Percentiles rank a stretch among this genome's conserved stretches.
These are phyloP conservation scores for Syrrhaptes paradoxus DNA, from an alignment of 2,113 vertebrate genomes.

Conservation along the genomic window DNA sequence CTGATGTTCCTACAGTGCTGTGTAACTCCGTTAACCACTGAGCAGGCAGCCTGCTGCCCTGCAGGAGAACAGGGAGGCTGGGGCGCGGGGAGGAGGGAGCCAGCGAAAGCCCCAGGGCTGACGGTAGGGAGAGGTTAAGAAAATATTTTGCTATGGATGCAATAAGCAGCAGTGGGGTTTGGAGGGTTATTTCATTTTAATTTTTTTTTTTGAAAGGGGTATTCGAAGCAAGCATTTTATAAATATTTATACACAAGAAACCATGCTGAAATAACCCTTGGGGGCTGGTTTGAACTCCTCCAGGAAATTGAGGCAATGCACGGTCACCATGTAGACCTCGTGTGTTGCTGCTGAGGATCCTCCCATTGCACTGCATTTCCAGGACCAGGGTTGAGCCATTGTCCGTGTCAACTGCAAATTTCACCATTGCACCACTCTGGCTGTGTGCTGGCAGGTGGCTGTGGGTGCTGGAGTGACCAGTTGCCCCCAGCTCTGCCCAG, in stretches of 20 bases:
- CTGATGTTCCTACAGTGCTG: not conserved
- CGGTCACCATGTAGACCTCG: fast-evolving
- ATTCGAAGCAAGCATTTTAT: not conserved
- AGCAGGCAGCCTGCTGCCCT: not conserved
- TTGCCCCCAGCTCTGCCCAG: not conserved
- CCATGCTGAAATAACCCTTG: not conserved
- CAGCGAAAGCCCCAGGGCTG: not conserved
- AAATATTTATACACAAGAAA: not conserved
- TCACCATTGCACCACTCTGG: not conserved
- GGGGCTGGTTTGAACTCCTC: not conserved
- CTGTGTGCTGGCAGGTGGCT: not conserved
- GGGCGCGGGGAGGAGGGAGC: not conserved
- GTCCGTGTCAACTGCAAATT: not conserved
- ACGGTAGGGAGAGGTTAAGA: not conserved
- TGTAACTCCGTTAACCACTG: constrained; percentile 4
- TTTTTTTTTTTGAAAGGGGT: not conserved
- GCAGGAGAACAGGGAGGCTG: not conserved
- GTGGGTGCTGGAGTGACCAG: not conserved
- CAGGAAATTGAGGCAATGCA: not conserved
- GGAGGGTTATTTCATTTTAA: not conserved
- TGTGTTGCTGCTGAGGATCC: not conserved
- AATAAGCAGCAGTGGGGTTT: not conserved
- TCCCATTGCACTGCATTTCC: not conserved
- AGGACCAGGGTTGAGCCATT: not conserved
- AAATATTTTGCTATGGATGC: not conserved